Conservation (phyloP, 2,113 vertebrate species). For the Neolamprologus sp. region DNA sequence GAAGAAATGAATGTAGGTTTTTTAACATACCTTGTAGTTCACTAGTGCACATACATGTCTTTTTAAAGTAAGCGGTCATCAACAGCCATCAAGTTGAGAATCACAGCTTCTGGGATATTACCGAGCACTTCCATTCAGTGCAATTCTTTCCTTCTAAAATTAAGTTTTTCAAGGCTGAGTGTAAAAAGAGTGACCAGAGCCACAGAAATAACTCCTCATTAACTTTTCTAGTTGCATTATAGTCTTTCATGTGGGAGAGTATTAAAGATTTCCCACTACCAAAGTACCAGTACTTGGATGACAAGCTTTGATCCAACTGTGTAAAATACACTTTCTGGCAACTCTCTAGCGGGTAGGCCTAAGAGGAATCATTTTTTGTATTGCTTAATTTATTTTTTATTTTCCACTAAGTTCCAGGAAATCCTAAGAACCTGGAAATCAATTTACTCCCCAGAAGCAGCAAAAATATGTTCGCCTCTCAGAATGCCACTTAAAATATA, state of each 20-base stretch:
- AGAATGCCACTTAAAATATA: not conserved
- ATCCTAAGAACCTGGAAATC: not conserved
- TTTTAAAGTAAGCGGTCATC: not conserved
- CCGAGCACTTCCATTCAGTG: not conserved
- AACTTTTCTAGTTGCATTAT: not conserved
- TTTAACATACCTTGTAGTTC: accelerated
- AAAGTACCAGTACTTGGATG: accelerated
- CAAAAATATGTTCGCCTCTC: accelerated
- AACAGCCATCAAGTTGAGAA: not conserved
- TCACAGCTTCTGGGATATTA: not conserved
- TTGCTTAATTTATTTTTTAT: not conserved
- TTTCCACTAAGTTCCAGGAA: not conserved
- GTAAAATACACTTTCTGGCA: not conserved
- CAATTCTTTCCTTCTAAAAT: not conserved
- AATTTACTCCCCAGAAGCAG: not conserved
- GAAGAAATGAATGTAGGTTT: not conserved
- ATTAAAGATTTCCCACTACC: not conserved
- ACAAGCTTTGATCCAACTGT: not conserved
- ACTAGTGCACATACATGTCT: not conserved
- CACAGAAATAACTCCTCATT: not conserved
- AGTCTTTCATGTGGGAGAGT: not conserved
- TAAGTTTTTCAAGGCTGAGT: accelerated
- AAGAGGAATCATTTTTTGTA: not conserved
- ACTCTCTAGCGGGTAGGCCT: not conserved
- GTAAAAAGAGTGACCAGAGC: not conserved